These are phyloP conservation scores for Pandemis heparana DNA, from an alignment of 2,888 invertebrate species.

Conservation along the genomic window DNA sequence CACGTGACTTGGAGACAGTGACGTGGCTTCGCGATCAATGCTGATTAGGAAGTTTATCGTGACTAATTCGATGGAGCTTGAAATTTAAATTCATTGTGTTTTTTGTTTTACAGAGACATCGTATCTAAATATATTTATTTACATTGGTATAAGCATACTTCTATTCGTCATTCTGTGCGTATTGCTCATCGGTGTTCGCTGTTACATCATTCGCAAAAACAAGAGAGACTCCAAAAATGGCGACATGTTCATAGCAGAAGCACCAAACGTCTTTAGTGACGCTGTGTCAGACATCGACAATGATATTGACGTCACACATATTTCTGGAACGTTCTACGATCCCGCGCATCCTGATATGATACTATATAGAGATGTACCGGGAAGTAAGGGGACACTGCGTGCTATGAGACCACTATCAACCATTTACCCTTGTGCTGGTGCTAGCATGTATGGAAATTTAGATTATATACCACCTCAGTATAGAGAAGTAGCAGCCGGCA, in stretches of 20 bases:
- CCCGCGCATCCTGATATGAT: constrained; percentile 81
- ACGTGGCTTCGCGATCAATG: background rate
- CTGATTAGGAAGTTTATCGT: background rate
- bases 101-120: constrained; percentile 56
- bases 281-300: constrained; percentile 77
- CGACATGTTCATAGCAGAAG: constrained; percentile 78
- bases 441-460: constrained; percentile 77
- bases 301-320: constrained; percentile 76
- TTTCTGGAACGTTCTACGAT: constrained; percentile 80
- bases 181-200: constrained; percentile 60
- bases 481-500: constrained; percentile 58
- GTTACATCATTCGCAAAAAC: constrained; percentile 60
- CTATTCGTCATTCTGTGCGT: constrained; percentile 57
- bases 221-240: constrained; percentile 71
- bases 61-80: background rate
- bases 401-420: constrained; percentile 80
- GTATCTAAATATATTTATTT: constrained; percentile 52
- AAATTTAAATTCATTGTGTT: background rate
- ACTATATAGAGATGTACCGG: constrained; percentile 73
- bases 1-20: background rate
- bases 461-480: constrained; percentile 69
- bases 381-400: constrained; percentile 69
- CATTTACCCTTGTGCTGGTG: constrained; percentile 73
- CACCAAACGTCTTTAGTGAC: constrained; percentile 78
- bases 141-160: constrained; percentile 60